Evolutionary conservation across 2,888 invertebrate genomes (phyloP), one percentile per base, ranked within the genome.

Genomic region (Dolichopus griseipennis): DNA sequence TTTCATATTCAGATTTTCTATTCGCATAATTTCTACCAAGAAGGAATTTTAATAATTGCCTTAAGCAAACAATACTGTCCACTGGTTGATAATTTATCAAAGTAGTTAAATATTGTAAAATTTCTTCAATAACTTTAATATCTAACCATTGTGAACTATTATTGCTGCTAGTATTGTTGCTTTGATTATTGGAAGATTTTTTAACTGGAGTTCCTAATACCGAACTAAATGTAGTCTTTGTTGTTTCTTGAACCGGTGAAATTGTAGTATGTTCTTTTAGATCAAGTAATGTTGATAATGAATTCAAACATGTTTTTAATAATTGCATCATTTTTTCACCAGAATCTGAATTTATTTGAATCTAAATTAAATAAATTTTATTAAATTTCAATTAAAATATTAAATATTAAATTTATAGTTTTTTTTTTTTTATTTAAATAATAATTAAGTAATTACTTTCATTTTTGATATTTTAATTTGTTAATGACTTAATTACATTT

Each of bases 341-440:
- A 52, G 88, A 87, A 74, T 88, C 87, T 52, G 87, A 85, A 74
- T 93, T 92, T 73, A 95, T 83, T 65, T 91, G 91, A 75, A 88
- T 88, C 91, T 91, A 82, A 66, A 83, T 75, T 68, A 65, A 72
- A 68, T 72, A 37, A 37, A 37, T 37, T 37, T 10, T 37, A 37
- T 37, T 7, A 37, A 37, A 37, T 34, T 34, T 34, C 9, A 34
- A 34, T 9, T 34, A 7, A 34, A 9, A 7, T 34, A 34, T 37
- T 37, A 7, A 37, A 37, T 5, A 37, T 37, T 10, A 7, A 37
- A 10, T 37, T 37, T 12, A n/a, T n/a, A n/a, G n/a, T n/a, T n/a
- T n/a, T n/a, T n/a, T n/a, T n/a, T n/a, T n/a, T 21, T 34, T 7
- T 34, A 34, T 7, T 34, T 34, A 34, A 34, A n/a, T 7, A 7